phyloP scores from a whole-genome alignment of 2,797 vertebrate genomes.

The Sebastes baramenuke region DNA sequence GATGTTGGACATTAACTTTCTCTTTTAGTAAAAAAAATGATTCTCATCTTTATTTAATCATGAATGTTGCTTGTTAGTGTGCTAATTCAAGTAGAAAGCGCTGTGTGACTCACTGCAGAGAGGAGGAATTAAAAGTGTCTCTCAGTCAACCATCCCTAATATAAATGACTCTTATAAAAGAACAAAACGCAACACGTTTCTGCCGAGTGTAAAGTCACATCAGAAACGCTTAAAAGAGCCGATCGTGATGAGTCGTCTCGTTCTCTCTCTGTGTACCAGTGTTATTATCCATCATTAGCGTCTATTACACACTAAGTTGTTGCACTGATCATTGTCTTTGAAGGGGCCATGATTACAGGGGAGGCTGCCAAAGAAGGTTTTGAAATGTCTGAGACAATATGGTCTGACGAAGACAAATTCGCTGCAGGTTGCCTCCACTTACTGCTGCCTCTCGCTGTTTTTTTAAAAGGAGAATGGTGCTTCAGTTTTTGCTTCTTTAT shows the following conservation, averaged over 20 bases:
- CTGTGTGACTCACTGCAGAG: slow-evolving; percentile 17
- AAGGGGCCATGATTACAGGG: slow-evolving; percentile 73
- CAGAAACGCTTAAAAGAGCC: slow-evolving; percentile 27
- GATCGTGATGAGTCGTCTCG: slow-evolving; percentile 28
- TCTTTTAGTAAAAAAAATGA: slow-evolving; percentile 9
- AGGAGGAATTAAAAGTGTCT: slow-evolving; percentile 19
- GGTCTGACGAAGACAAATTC: slow-evolving; percentile 71
- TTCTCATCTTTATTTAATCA: slow-evolving; percentile 3
- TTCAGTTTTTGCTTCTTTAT: neutral
- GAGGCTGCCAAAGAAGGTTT: slow-evolving; percentile 57
- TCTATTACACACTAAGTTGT: slow-evolving; percentile 66
- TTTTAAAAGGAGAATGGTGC: neutral
- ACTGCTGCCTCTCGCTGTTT: slow-evolving; percentile 14
- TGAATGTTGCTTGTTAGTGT: slow-evolving; percentile 14
- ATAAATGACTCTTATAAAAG: slow-evolving; percentile 33
- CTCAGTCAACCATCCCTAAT: slow-evolving; percentile 28
- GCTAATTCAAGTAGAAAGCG: slow-evolving; percentile 9
- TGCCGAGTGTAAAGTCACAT: slow-evolving; percentile 38
- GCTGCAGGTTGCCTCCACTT: slow-evolving; percentile 55
- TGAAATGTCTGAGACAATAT: slow-evolving; percentile 65
- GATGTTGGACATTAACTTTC: slow-evolving; percentile 33
- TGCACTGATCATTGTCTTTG: slow-evolving; percentile 66
- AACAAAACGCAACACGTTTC: slow-evolving; percentile 41
- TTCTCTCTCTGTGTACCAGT: slow-evolving; percentile 19
- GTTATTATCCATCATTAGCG: slow-evolving; percentile 75